These are phyloP conservation scores for Macropus fuliginosus DNA, from an alignment of 2,797 vertebrate genomes.

Conservation along the genomic window DNA sequence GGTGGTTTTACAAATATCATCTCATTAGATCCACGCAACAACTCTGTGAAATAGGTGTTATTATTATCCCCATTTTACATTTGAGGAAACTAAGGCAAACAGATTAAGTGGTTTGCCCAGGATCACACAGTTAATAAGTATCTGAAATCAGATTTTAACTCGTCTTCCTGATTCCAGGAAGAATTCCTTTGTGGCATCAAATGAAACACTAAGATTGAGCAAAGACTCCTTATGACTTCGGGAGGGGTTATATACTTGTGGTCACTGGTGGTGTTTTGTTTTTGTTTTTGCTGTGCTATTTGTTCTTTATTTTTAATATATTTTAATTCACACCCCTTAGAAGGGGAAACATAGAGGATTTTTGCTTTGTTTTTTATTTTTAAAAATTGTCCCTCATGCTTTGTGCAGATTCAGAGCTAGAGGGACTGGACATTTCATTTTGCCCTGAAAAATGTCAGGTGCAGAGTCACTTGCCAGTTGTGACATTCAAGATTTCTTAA, in stretches of 20 bases:
- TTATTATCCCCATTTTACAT: not conserved
- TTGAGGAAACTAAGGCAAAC: not conserved
- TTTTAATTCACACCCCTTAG: not conserved
- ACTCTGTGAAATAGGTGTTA: not conserved
- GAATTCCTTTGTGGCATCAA: not conserved
- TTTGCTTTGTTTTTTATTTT: not conserved
- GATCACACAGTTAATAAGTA: not conserved
- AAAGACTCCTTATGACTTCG: not conserved
- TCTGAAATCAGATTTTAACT: not conserved
- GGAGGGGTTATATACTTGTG: not conserved
- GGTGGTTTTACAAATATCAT: not conserved
- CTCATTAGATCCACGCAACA: not conserved
- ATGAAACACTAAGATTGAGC: not conserved
- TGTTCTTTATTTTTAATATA: not conserved
- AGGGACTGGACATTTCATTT: not conserved
- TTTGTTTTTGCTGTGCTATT: not conserved
- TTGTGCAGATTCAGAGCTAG: not conserved
- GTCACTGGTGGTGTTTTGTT: not conserved
- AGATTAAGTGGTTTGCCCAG: not conserved
- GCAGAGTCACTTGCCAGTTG: not conserved
- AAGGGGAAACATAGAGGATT: not conserved
- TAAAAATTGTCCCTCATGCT: not conserved
- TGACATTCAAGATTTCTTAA: constrained; percentile 27
- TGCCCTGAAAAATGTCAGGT: not conserved
- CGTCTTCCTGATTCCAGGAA: not conserved